Evolutionary conservation across 2,797 vertebrate genomes (phyloP), one percentile per base, ranked within the genome.

Genomic region (Cephalopachus bancanus): DNA sequence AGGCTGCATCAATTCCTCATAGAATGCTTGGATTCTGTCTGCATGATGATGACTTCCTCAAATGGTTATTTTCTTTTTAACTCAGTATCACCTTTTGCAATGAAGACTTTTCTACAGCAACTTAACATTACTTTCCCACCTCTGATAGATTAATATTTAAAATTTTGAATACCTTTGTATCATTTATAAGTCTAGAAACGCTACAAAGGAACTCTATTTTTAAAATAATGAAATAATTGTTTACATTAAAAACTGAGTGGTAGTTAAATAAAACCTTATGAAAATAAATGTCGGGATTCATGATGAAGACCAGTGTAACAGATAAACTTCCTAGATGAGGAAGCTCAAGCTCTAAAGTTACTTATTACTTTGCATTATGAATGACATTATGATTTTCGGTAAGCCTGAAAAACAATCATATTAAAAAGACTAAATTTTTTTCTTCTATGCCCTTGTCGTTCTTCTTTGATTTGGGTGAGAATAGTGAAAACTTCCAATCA

Each of bases 231-330:
- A 83, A 76, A 65, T 57, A 75, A 71, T 74, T 0, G 65, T 83
- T 78, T 83, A n/a, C 11, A 60, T n/a, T 72, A 60, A 64, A 8
- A 19, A 49, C 90, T 44, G 57, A 76, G 9, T 17, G 1, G 17
- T 19, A 17, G 57, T 44, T 85, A 89, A 83, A 88, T 89, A 26
- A 90, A 90, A 92, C n/a, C 4, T 4, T 88, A 72, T 71, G 57
- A 74, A 87, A 94, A 49, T n/a, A 75, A 83, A 44, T 24, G 20
- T 2, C 10, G 14, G 7, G 5, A 49, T 2, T 1, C 80, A n/a
- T 16, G 26, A 78, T 74, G 86, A 65, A 30, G 53, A 3, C 16
- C n/a, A 87, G 7, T 9, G 3, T 24, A 55, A 76, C 0, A 88
- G 28, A 2, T 79, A 28, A 80, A 55, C 12, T 65, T 80, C 3